Evolutionary conservation across 2,888 invertebrate genomes (phyloP).

Genomic region (Thymelicus acteon): DNA sequence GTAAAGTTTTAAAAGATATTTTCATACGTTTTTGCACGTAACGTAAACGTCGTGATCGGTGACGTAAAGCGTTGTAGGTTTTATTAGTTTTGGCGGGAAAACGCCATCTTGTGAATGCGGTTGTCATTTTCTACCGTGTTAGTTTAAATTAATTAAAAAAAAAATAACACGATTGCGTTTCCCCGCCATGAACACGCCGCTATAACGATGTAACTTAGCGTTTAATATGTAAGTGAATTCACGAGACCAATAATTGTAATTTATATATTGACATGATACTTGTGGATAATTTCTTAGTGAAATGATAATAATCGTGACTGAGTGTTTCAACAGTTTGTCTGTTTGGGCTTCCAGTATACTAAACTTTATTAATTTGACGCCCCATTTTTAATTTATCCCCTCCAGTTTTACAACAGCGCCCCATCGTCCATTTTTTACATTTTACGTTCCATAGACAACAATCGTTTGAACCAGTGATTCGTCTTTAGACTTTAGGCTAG

Average conservation of each 20-base stretch:
- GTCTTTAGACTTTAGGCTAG: conserved; percentile 51
- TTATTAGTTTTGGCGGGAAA: conserved; percentile 61
- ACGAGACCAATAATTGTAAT: conserved; percentile 83
- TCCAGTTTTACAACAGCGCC: conserved; percentile 36
- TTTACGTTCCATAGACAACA: conserved; percentile 15
- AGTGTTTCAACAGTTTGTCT: conserved; percentile 79
- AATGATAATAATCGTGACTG: conserved; percentile 80
- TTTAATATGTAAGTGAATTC: conserved; percentile 74
- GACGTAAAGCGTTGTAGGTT: conserved; percentile 64
- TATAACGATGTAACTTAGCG: conserved; percentile 68
- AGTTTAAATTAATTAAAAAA: conserved; percentile 36
- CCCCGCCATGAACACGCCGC: conserved; percentile 58
- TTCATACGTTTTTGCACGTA: conserved; percentile 85
- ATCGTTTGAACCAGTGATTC: conserved; percentile 64
- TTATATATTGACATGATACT: conserved; percentile 72
- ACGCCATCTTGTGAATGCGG: conserved; percentile 50
- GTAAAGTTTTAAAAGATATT: conserved; percentile 80
- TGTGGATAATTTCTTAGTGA: conserved; percentile 77
- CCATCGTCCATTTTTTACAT: conserved; percentile 34
- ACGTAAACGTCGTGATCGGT: conserved; percentile 61
- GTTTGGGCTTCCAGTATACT: conserved; percentile 82
- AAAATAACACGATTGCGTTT: conserved; percentile 50
- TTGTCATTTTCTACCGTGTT: conserved; percentile 40
- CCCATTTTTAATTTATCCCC: conserved; percentile 44
- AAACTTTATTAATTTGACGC: conserved; percentile 69